phyloP scores from a whole-genome alignment of 1,140 invertebrate genomes.

The Aporrectodea caliginosa region DNA sequence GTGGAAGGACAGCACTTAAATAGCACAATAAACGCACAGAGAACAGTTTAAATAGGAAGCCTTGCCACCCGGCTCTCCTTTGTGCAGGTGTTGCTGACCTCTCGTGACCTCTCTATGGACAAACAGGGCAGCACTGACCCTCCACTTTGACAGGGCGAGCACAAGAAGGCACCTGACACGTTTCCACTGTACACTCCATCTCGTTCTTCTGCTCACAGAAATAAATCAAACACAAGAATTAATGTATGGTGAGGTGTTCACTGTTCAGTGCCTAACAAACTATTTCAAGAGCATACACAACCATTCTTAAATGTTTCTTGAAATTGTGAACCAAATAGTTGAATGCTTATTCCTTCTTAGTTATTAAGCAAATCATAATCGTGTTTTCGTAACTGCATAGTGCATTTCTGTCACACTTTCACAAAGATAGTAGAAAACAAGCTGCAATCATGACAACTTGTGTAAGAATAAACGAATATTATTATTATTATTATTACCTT shows the following conservation, averaged over 20 bases:
- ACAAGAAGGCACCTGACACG: background rate
- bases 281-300: no score
- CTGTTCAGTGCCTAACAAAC: no score
- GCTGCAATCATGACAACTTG: background rate
- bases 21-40: no score
- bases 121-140: background rate
- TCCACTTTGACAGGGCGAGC: background rate
- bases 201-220: background rate
- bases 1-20: no score
- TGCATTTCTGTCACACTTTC: background rate
- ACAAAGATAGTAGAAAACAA: background rate
- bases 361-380: background rate
- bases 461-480: background rate
- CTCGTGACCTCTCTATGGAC: no score
- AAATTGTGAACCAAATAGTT: background rate
- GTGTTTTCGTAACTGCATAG: background rate
- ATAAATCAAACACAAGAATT: background rate
- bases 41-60: no score
- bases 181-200: background rate
- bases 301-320: no score
- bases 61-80: no score
- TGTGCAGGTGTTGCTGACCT: no score
- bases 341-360: background rate
- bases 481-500: background rate
- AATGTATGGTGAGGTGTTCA: no score